phyloP scores from a whole-genome alignment of 2,797 vertebrate species.

The Acrocephalus scirpaceus region DNA sequence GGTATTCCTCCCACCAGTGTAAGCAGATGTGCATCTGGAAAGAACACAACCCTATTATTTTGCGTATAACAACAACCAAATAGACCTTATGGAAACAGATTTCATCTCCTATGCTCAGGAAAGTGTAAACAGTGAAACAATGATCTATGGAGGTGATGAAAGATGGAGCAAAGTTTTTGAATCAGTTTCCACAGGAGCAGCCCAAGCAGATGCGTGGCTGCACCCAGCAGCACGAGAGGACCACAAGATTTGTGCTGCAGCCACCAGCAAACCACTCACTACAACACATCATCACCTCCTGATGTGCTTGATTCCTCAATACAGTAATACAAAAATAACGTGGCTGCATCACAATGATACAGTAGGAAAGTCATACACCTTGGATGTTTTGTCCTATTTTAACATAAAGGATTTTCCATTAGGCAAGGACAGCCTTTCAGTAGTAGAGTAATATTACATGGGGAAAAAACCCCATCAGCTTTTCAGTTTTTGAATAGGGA shows the following conservation, averaged over 20 bases:
- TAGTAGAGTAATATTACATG: neutral
- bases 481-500: neutral
- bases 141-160: neutral
- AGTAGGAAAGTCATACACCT: neutral
- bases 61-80: neutral
- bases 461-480: fast-evolving
- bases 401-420: neutral
- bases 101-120: neutral
- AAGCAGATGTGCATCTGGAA: neutral
- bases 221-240: fast-evolving
- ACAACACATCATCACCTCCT: neutral
- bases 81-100: neutral
- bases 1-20: fast-evolving
- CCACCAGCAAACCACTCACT: neutral
- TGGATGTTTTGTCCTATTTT: neutral
- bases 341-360: neutral
- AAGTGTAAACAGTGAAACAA: neutral
- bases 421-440: neutral
- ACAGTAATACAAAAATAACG: fast-evolving
- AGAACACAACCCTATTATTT: neutral
- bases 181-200: neutral
- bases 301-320: neutral
- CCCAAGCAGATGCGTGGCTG: fast-evolving
- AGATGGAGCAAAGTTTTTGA: neutral
- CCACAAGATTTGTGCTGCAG: neutral